Percentiles rank a stretch among this genome's conserved stretches.
phyloP scores from a whole-genome alignment of 30 jellyfish, hydroid and myxozoan genomes.

The Cassiopea xamachana region DNA sequence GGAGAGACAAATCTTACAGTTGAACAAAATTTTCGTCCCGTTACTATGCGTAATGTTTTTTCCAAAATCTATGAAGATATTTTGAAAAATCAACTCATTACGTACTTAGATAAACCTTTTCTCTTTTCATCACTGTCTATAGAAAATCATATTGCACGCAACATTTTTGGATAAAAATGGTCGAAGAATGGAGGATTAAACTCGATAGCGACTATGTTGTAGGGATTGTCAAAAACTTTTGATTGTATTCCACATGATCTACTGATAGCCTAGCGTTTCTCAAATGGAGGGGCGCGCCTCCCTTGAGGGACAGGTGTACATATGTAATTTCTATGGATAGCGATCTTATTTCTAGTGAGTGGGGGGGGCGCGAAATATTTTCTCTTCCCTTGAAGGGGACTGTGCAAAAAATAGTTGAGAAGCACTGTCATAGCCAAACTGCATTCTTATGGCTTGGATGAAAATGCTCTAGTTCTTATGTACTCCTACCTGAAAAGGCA shows the following conservation, averaged over 20 bases:
- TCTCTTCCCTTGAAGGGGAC: too few species aligned
- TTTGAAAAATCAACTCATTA: constrained; percentile 13
- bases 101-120: not conserved
- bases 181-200: constrained; percentile 1
- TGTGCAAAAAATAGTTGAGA: too few species aligned
- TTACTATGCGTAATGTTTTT: constrained; percentile 16
- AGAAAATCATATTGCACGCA: constrained; percentile 35
- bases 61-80: constrained; percentile 25
- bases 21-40: constrained; percentile 43
- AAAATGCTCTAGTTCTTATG: not conserved
- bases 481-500: constrained; percentile 13
- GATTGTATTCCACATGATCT: constrained; percentile 26
- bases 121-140: constrained; percentile 34
- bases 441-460: constrained; percentile 13
- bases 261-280: not conserved
- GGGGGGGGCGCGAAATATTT: too few species aligned
- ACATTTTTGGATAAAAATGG: not conserved
- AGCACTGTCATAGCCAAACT: not conserved
- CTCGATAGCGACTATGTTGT: not conserved
- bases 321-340: too few species aligned
- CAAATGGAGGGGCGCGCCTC: not conserved
- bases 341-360: too few species aligned
- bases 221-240: not conserved
- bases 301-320: not conserved
- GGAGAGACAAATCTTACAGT: constrained; percentile 39